phyloP scores from a whole-genome alignment of 1,140 invertebrate genomes.

The Drosophila chauvacae region DNA sequence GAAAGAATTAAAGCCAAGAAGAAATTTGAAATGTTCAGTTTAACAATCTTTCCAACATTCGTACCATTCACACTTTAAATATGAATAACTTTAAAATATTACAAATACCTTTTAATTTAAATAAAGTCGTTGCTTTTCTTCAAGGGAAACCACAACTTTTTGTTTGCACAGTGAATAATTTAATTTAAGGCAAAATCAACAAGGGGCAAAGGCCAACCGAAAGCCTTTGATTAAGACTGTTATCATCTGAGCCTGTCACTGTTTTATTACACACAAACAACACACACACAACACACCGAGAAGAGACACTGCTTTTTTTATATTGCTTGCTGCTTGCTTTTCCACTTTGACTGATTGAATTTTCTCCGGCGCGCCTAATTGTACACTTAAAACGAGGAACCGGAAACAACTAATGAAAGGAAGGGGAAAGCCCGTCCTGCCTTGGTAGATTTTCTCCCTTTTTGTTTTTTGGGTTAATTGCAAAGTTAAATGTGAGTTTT shows the following conservation, averaged over 20 bases:
- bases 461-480: constrained; percentile 29
- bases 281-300: constrained; percentile 12
- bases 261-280: constrained; percentile 33
- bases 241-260: constrained; percentile 29
- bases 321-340: constrained; percentile 23
- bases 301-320: constrained; percentile 18
- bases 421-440: background rate
- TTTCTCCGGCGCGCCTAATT: constrained; percentile 38
- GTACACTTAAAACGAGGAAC: constrained; percentile 29
- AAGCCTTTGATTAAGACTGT: constrained; percentile 42
- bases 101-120: constrained; percentile 2
- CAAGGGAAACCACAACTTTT: background rate
- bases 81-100: background rate
- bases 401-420: constrained; percentile 42
- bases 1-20: background rate
- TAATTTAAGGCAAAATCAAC: constrained; percentile 28
- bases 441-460: background rate
- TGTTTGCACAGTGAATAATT: constrained; percentile 10
- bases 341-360: constrained; percentile 48
- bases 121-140: background rate
- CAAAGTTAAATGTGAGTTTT: constrained; percentile 49
- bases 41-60: background rate
- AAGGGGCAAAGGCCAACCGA: constrained; percentile 36
- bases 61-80: background rate
- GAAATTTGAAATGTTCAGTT: background rate